Conservation (phyloP, 2,113 vertebrate species). For the Dendropsophus ebraccatus region DNA sequence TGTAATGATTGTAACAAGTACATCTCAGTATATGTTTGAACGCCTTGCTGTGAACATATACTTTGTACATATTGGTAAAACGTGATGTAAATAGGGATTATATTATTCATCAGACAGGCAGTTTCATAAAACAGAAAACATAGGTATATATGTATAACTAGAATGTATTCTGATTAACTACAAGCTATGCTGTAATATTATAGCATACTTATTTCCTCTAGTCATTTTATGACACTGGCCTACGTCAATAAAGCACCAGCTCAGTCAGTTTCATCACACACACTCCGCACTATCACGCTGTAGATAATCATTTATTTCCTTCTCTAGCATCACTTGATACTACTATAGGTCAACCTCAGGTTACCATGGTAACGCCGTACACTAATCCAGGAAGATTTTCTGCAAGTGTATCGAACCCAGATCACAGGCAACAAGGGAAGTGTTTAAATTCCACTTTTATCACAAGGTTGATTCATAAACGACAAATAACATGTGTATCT, state of each 20-base stretch:
- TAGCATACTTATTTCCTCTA: not conserved
- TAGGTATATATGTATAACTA: not conserved
- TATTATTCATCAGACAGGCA: not conserved
- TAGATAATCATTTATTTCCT: not conserved
- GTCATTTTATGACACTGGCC: not conserved
- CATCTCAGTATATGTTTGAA: too few species aligned
- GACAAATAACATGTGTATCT: not conserved
- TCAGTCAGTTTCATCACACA: not conserved
- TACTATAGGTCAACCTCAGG: slow-evolving; percentile 5
- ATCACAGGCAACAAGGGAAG: not conserved
- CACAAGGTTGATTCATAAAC: not conserved
- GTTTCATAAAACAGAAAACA: not conserved
- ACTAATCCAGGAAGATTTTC: slow-evolving; percentile 25
- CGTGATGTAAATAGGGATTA: too few species aligned
- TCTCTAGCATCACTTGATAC: not conserved
- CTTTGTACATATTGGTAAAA: too few species aligned
- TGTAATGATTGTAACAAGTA: too few species aligned
- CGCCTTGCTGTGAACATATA: too few species aligned
- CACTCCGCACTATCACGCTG: not conserved
- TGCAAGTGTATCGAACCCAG: not conserved
- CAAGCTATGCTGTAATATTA: not conserved
- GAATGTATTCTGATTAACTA: not conserved
- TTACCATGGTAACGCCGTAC: not conserved
- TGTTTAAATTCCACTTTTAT: not conserved
- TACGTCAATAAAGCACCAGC: not conserved